Conservation (phyloP, 1,140 invertebrate genomes). For the Caenorhabditis inopinata region DNA sequence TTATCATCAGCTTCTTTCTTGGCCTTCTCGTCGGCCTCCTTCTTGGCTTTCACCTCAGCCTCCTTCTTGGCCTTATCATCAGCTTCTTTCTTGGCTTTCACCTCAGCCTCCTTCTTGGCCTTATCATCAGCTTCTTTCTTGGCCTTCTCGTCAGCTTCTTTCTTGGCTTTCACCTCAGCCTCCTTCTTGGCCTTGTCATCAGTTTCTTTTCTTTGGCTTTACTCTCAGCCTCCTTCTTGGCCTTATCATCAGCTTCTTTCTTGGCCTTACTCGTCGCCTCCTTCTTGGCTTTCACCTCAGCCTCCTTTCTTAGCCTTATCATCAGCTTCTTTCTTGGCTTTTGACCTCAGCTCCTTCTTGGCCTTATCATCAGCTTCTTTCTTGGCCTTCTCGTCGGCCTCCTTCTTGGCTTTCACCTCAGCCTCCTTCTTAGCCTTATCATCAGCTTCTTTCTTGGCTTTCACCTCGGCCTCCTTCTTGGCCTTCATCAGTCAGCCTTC, state of each 20-base stretch:
- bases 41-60: neutral
- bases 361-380: conserved; percentile 16
- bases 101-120: neutral
- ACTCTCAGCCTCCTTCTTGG: conserved; percentile 2
- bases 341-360: neutral
- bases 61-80: conserved; percentile 21
- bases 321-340: neutral
- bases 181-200: conserved; percentile 12
- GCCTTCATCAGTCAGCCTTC: too few species aligned
- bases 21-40: neutral
- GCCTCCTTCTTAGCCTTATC: neutral
- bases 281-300: too few species aligned
- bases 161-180: neutral
- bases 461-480: neutral
- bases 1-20: neutral
- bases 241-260: conserved; percentile 3
- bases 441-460: neutral
- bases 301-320: too few species aligned
- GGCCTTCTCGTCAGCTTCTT: neutral
- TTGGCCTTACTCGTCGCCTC: too few species aligned
- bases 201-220: neutral
- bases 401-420: neutral
- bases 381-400: conserved; percentile 23
- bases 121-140: conserved; percentile 12
- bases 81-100: conserved; percentile 4